Evolutionary conservation across 2,797 vertebrate species (phyloP).

Genomic region (Galago senegalensis): DNA sequence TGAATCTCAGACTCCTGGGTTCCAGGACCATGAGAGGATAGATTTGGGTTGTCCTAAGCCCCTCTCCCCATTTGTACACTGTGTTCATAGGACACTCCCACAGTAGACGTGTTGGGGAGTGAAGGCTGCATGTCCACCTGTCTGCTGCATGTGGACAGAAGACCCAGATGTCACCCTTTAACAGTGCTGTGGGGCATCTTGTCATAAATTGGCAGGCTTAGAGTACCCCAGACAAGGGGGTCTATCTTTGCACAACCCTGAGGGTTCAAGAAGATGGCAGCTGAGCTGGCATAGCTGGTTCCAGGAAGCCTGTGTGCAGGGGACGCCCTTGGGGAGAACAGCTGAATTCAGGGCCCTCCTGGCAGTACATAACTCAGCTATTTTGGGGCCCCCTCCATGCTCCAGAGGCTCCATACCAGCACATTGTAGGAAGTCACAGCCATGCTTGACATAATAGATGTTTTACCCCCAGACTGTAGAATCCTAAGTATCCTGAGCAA

Average conservation of each 20-base stretch:
- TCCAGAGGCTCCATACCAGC: slow-evolving; percentile 80
- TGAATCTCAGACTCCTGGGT: no score
- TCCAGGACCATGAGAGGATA: no score
- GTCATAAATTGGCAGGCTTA: not conserved
- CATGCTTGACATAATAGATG: slow-evolving; percentile 71
- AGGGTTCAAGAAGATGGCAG: not conserved
- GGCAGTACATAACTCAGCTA: slow-evolving; percentile 78
- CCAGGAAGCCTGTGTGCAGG: slow-evolving; percentile 54
- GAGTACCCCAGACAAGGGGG: not conserved
- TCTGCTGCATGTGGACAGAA: no score
- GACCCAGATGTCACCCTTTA: fast-evolving
- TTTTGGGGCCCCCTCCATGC: slow-evolving; percentile 79
- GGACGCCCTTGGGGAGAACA: slow-evolving; percentile 70
- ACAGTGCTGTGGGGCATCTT: fast-evolving
- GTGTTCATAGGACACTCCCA: no score
- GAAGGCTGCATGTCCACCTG: no score
- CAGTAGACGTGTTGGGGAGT: no score
- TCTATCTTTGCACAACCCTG: fast-evolving
- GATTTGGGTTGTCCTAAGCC: no score
- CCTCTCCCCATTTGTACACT: no score
- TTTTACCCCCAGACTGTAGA: slow-evolving; percentile 82
- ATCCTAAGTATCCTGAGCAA: slow-evolving; percentile 65
- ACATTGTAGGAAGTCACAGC: slow-evolving; percentile 85
- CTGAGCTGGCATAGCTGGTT: fast-evolving
- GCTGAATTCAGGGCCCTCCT: slow-evolving; percentile 75